Evolutionary conservation across 2,888 invertebrate species (phyloP).

Genomic region (Synanthedon andrenaeformis): DNA sequence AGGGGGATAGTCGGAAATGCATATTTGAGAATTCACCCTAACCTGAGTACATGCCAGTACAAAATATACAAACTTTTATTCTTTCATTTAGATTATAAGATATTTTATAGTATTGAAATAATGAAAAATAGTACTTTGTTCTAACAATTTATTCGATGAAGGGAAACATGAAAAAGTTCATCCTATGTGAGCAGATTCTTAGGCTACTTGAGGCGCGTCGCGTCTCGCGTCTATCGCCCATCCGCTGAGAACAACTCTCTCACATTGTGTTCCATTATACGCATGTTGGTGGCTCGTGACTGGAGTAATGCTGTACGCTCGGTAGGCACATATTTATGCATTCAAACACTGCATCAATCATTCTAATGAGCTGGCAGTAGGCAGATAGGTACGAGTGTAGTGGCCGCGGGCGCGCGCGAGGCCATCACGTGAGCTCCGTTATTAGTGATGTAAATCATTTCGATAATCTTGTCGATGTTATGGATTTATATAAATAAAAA

Average conservation of each 20-base stretch:
- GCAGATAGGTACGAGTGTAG: slow-evolving; percentile 20
- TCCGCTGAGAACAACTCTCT: slow-evolving; percentile 10
- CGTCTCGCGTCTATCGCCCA: slow-evolving; percentile 7
- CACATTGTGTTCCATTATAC: slow-evolving; percentile 25
- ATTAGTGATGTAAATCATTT: slow-evolving; percentile 28
- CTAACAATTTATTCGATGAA: too few species aligned
- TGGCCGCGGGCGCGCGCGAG: slow-evolving; percentile 27
- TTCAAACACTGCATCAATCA: slow-evolving; percentile 64
- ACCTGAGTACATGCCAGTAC: too few species aligned
- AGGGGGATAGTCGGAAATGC: too few species aligned
- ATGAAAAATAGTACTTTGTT: too few species aligned
- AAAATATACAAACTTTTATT: too few species aligned
- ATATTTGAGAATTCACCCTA: too few species aligned
- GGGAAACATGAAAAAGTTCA: too few species aligned
- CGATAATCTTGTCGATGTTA: slow-evolving; percentile 14
- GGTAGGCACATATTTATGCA: slow-evolving; percentile 54
- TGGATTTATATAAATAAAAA: too few species aligned
- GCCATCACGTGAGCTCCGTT: slow-evolving; percentile 26
- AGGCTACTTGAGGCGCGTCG: neutral
- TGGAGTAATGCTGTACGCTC: slow-evolving; percentile 28
- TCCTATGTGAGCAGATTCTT: too few species aligned
- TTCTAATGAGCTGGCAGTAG: slow-evolving; percentile 57
- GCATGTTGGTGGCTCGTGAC: slow-evolving; percentile 41
- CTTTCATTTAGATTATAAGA: too few species aligned
- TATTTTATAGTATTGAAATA: too few species aligned